A percentile compares a stretch with the other conserved stretches of the same genome.
Conservation (phyloP, 2,888 invertebrate genomes). For the Drosophila crucigera region DNA sequence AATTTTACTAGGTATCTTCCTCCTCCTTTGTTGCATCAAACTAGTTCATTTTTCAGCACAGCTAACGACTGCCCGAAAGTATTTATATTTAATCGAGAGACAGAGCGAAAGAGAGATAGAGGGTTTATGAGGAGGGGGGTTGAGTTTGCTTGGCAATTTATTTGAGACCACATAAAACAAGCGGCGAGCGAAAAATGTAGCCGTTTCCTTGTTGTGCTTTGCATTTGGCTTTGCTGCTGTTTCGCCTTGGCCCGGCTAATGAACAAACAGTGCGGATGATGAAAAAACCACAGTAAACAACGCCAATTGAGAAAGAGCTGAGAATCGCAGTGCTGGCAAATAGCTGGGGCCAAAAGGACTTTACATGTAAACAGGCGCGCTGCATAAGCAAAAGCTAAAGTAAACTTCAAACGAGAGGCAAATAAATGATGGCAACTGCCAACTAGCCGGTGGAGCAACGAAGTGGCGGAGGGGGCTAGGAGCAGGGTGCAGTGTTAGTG, state of each 20-base stretch:
- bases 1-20: conserved; percentile 5
- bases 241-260: conserved; percentile 69
- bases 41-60: conserved; percentile 29
- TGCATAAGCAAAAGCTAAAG: conserved; percentile 65
- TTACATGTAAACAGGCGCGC: conserved; percentile 66
- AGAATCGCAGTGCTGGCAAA: conserved; percentile 56
- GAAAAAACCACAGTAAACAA: conserved; percentile 79
- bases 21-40: neutral
- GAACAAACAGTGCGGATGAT: conserved; percentile 79
- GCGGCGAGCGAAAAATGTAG: conserved; percentile 68
- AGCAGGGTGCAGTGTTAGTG: neutral
- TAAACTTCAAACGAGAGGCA: conserved; percentile 45
- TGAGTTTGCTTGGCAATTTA: conserved; percentile 67
- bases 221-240: conserved; percentile 25
- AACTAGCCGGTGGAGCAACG: conserved; percentile 22
- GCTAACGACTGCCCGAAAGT: conserved; percentile 36
- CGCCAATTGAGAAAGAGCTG: conserved; percentile 42
- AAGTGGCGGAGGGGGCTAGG: neutral
- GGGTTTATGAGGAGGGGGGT: neutral
- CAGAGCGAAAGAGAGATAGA: neutral
- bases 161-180: conserved; percentile 79
- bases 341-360: conserved; percentile 59
- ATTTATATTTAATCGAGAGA: conserved; percentile 46
- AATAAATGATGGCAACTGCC: conserved; percentile 60
- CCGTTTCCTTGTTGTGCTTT: conserved; percentile 35